These are phyloP conservation scores for Drosophila limbata DNA, from an alignment of 2,888 invertebrate species.

Conservation along the genomic window DNA sequence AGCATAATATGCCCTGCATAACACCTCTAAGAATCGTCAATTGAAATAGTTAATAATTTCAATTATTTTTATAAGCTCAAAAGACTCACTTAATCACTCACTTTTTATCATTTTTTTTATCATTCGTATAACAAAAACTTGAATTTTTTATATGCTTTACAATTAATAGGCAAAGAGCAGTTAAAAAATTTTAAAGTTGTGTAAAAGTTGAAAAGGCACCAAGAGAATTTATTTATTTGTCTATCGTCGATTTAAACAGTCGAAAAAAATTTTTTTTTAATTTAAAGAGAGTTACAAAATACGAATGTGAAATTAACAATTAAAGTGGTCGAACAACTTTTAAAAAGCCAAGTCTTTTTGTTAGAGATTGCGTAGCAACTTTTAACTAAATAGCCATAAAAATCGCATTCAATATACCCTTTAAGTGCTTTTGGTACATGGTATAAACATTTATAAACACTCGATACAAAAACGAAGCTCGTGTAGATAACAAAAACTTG, in stretches of 20 bases:
- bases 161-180: not conserved
- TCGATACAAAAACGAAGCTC: conserved; percentile 68
- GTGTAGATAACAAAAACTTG: conserved; percentile 75
- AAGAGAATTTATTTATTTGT: too few species aligned
- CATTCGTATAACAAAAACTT: too few species aligned
- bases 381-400: not conserved
- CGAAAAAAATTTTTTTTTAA: too few species aligned
- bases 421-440: conserved; percentile 8
- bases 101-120: too few species aligned
- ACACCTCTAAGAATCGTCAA: not conserved
- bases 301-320: too few species aligned
- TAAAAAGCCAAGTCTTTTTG: too few species aligned
- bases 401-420: conserved; percentile 14
- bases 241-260: too few species aligned
- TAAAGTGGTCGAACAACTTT: not conserved
- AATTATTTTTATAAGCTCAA: too few species aligned
- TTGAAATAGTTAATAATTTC: not conserved
- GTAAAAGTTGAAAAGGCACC: not conserved
- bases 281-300: too few species aligned
- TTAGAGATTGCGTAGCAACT: not conserved
- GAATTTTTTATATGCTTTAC: too few species aligned
- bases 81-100: too few species aligned
- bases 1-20: conserved; percentile 22
- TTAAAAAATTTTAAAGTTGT: not conserved
- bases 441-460: conserved; percentile 72